These are phyloP conservation scores for Spodoptera litura DNA, from an alignment of 1,140 invertebrate genomes.

Conservation along the genomic window DNA sequence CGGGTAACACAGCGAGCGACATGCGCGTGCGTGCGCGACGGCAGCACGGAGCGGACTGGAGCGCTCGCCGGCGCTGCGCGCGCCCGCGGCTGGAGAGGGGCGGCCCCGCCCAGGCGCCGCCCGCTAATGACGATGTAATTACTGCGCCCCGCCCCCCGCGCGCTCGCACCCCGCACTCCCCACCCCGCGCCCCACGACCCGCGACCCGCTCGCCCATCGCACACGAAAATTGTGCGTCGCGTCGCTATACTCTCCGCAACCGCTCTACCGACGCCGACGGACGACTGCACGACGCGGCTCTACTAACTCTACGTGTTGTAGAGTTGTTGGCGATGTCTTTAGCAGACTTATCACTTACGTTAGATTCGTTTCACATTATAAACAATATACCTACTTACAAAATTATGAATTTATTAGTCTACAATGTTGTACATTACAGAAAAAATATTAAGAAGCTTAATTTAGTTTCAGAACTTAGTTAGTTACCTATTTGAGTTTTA, in stretches of 20 bases:
- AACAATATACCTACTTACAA: too few species aligned
- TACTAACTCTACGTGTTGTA: too few species aligned
- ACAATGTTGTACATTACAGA: too few species aligned
- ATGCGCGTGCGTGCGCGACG: constrained; percentile 85
- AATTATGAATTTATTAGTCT: too few species aligned
- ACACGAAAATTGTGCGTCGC: constrained; percentile 36
- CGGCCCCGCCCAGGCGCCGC: constrained; percentile 73
- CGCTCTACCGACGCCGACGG: constrained; percentile 20
- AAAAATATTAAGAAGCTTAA: too few species aligned
- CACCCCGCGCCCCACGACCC: constrained; percentile 50
- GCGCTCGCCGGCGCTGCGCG: constrained; percentile 68
- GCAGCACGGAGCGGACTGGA: constrained; percentile 81
- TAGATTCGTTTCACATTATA: too few species aligned
- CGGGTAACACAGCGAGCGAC: constrained; percentile 79
- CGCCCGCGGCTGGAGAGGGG: constrained; percentile 68
- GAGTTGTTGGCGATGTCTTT: too few species aligned
- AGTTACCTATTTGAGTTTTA: too few species aligned
- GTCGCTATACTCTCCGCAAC: constrained; percentile 46
- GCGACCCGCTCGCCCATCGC: constrained; percentile 42
- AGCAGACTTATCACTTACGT: too few species aligned
- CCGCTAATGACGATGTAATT: constrained; percentile 74
- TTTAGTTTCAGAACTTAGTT: too few species aligned
- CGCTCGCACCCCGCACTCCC: constrained; percentile 47
- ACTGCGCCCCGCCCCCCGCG: constrained; percentile 59
- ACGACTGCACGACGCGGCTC: not conserved